Evolutionary conservation across 2,113 vertebrate genomes (phyloP).

Genomic region (Nothoprocta pentlandii): DNA sequence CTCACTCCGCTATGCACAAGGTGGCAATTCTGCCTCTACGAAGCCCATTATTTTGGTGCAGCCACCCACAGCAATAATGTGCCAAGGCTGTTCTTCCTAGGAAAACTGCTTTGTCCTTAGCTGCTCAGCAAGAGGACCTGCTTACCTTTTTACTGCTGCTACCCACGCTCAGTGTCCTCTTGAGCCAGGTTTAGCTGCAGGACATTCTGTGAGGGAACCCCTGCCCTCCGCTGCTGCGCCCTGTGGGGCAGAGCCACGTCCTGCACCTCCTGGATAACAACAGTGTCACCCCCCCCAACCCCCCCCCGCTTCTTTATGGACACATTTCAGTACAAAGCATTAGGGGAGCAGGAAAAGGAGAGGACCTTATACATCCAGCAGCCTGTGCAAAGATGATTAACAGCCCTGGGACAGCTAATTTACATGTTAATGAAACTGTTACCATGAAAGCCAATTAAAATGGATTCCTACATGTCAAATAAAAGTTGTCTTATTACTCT

Average conservation of each 20-base stretch:
- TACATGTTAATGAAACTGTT: slow-evolving; percentile 69
- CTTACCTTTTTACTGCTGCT: not conserved
- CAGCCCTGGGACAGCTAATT: slow-evolving; percentile 67
- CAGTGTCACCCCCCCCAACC: no score
- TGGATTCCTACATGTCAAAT: slow-evolving; percentile 69
- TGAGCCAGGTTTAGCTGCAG: not conserved
- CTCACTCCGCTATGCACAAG: not conserved
- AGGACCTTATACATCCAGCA: not conserved
- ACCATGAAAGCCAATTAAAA: slow-evolving; percentile 61
- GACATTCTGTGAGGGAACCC: not conserved
- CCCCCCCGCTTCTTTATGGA: not conserved
- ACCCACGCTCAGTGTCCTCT: not conserved
- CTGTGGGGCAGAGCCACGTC: not conserved
- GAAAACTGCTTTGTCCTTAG: not conserved
- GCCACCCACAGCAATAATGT: not conserved
- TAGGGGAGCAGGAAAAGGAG: not conserved
- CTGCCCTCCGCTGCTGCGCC: not conserved
- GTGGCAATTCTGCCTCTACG: not conserved
- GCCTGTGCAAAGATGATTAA: slow-evolving; percentile 61
- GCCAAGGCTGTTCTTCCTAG: not conserved
- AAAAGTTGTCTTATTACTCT: slow-evolving; percentile 56
- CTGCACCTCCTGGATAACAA: not conserved
- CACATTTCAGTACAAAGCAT: slow-evolving; percentile 11
- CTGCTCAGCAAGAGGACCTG: not conserved
- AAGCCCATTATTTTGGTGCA: not conserved